Percentiles rank a stretch among this genome's conserved stretches.
These are phyloP conservation scores for Cerceris ruficornis DNA, from an alignment of 2,888 invertebrate species.

Conservation along the genomic window DNA sequence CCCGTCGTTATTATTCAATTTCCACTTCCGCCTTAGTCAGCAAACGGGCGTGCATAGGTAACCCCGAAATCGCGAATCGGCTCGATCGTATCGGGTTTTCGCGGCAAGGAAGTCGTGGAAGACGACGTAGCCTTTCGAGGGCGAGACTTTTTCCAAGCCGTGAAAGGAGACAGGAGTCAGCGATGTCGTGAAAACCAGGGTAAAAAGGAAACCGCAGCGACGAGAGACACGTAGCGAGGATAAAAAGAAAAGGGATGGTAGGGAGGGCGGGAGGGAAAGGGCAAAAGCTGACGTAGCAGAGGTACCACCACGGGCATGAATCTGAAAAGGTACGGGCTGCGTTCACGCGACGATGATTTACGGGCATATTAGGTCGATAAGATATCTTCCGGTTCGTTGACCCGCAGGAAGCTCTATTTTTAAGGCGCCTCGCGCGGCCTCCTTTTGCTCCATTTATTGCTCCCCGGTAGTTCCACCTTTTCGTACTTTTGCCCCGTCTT, in stretches of 20 bases:
- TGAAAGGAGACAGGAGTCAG: conserved; percentile 10
- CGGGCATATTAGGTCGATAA: conserved; percentile 73
- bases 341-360: conserved; percentile 75
- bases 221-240: not conserved
- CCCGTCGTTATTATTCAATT: conserved; percentile 52
- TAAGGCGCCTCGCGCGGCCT: conserved; percentile 64
- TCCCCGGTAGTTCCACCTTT: conserved; percentile 28
- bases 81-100: not conserved
- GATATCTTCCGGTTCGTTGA: conserved; percentile 73
- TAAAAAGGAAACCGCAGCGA: conserved; percentile 18
- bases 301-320: conserved; percentile 66
- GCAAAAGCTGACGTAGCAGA: conserved; percentile 71
- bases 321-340: conserved; percentile 72
- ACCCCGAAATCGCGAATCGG: conserved; percentile 6
- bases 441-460: conserved; percentile 62
- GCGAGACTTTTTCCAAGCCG: not conserved
- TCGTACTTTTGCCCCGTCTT: conserved; percentile 25
- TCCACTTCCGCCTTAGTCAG: conserved; percentile 43
- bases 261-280: conserved; percentile 33
- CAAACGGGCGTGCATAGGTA: conserved; percentile 29
- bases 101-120: conserved; percentile 2
- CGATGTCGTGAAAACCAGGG: not conserved
- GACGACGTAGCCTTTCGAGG: not conserved
- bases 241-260: conserved; percentile 27
- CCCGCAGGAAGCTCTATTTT: conserved; percentile 69